Evolutionary conservation across 1,140 invertebrate genomes (phyloP), one percentile per base, ranked within the genome.

Genomic region (Notospermus geniculatus): DNA sequence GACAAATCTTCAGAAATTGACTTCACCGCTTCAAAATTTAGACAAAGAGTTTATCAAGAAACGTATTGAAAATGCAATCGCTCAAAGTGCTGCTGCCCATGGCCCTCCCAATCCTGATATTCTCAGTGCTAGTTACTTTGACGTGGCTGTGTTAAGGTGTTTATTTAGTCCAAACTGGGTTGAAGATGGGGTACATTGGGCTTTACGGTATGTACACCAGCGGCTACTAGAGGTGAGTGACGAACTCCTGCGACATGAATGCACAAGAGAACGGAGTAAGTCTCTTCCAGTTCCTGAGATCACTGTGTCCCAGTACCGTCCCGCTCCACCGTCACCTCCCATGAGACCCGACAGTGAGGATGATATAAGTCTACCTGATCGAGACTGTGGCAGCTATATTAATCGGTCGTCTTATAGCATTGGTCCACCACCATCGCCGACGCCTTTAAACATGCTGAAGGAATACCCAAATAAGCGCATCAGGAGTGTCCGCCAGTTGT

Each of bases 161-260:
- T 85, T 99, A n/a, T 97, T 98, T 79, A 91, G 96, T 62, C 87
- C 91, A 0, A 93, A 97, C 74, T 99, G 97, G 97, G 88, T 92
- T 71, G 95, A 98, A 79, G 95, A 98, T 81, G 97, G 97, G 1
- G 89, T 98, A 28, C 93, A 90, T 82, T 99, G 97, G 97, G 93
- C 92, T 28, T 80, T 98, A n/a, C 90, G 94, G 59, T 99, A 85
- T 68, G 72, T 84, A 22, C 76, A 81, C 43, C 80, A 83, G 59
- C 74, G 84, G 45, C 67, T 85, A 39, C 64, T 78, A 1, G 82
- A 83, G 59, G 71, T 77, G 22, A 72, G 68, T 63, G 77, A 76
- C 68, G 91, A 93, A 75, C 89, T 92, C 69, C 86, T 86, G 30
- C 87, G 87, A 0, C 85, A 85, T 45, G 86, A 89, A 68, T 85